Evolutionary conservation across 2,888 invertebrate genomes (phyloP).

Genomic region (Dolomedes plantarius): DNA sequence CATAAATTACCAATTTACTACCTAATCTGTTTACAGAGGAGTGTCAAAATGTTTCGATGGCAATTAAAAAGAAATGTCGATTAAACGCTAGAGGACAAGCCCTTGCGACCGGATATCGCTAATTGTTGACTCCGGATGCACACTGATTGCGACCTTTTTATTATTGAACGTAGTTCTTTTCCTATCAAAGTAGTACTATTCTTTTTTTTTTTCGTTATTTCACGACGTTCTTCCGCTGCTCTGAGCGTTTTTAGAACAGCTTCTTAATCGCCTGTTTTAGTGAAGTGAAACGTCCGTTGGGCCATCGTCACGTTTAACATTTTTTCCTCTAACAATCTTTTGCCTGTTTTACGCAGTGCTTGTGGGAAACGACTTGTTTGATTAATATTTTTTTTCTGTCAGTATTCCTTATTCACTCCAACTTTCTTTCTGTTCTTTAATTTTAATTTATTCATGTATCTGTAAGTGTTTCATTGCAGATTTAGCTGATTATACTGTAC

Average conservation of each 20-base stretch:
- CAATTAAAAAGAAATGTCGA: conserved; percentile 4
- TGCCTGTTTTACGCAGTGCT: not conserved
- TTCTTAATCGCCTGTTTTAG: not conserved
- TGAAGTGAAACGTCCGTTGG: conserved; percentile 9
- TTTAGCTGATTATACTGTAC: too few species aligned
- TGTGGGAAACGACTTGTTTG: not conserved
- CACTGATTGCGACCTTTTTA: conserved; percentile 13
- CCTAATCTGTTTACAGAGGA: conserved; percentile 4
- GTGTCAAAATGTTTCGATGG: conserved; percentile 42
- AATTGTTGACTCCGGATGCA: conserved; percentile 68
- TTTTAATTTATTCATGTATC: too few species aligned
- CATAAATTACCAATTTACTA: conserved; percentile 15
- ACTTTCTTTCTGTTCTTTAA: too few species aligned
- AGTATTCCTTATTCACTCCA: too few species aligned
- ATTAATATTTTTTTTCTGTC: too few species aligned
- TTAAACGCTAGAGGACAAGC: conserved; percentile 48
- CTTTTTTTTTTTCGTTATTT: not conserved
- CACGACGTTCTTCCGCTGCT: conserved; percentile 45
- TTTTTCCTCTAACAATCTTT: not conserved
- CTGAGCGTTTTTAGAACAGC: conserved; percentile 22
- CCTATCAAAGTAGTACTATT: too few species aligned
- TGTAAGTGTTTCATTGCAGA: too few species aligned
- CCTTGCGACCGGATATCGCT: conserved; percentile 57
- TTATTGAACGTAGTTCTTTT: conserved; percentile 9
- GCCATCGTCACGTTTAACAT: not conserved